phyloP scores from a whole-genome alignment of 1,140 invertebrate species.

The Sarcophaga peregrina region DNA sequence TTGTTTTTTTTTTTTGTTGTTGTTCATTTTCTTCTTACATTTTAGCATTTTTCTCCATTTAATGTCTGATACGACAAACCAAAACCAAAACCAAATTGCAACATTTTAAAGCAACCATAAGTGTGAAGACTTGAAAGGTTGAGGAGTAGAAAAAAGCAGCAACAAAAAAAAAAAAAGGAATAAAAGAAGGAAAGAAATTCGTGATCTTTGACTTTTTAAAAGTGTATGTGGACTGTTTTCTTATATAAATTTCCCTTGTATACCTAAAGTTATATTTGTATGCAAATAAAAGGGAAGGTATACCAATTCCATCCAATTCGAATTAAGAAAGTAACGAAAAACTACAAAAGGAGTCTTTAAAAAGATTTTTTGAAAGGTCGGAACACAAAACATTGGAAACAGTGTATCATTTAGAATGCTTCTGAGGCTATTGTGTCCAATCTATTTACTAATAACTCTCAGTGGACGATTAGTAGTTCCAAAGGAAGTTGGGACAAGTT shows the following conservation, averaged over 20 bases:
- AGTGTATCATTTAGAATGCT: too few relatives aligned
- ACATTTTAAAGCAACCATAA: slow-evolving; percentile 35
- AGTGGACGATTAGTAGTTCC: too few relatives aligned
- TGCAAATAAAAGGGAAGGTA: not conserved
- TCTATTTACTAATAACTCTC: too few relatives aligned
- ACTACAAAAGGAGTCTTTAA: too few relatives aligned
- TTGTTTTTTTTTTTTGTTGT: not conserved
- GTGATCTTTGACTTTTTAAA: slow-evolving; percentile 37
- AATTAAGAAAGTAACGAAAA: too few relatives aligned
- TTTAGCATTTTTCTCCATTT: not conserved
- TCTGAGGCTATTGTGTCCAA: too few relatives aligned
- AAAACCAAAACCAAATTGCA: slow-evolving; percentile 12
- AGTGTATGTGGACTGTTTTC: slow-evolving; percentile 17
- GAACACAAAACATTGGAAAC: too few relatives aligned
- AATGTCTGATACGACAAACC: not conserved
- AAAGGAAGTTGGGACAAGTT: too few relatives aligned
- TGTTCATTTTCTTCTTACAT: not conserved
- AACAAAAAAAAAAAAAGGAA: not conserved
- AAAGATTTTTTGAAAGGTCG: too few relatives aligned
- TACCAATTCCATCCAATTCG: too few relatives aligned
- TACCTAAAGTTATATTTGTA: not conserved
- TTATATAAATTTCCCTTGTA: not conserved
- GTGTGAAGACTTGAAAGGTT: slow-evolving; percentile 39
- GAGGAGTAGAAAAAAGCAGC: not conserved
- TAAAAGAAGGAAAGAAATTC: slow-evolving; percentile 23